These are phyloP conservation scores for Agrypnus murinus DNA, from an alignment of 2,888 invertebrate species.

Conservation along the genomic window DNA sequence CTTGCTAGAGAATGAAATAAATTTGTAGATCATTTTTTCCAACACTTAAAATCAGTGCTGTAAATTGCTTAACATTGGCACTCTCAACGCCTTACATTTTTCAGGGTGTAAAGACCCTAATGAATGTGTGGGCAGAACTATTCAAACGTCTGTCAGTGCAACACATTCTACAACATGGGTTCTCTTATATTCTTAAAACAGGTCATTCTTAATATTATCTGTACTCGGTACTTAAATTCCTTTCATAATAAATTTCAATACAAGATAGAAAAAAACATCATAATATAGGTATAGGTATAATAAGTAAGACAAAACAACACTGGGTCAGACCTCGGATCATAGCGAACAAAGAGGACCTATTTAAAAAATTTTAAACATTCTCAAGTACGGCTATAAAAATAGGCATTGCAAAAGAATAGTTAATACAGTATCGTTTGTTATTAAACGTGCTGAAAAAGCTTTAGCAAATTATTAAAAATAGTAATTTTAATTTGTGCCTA, in stretches of 20 bases:
- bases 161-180: slow-evolving; percentile 55
- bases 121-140: slow-evolving; percentile 52
- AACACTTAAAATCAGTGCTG: slow-evolving; percentile 12
- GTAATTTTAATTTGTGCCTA: slow-evolving; percentile 13
- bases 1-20: too few species aligned
- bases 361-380: too few species aligned
- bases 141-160: slow-evolving; percentile 59
- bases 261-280: slow-evolving; percentile 16
- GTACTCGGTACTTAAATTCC: slow-evolving; percentile 47
- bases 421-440: too few species aligned
- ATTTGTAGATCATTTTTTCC: too few species aligned
- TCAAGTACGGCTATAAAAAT: too few species aligned
- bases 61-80: slow-evolving; percentile 37
- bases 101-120: slow-evolving; percentile 52
- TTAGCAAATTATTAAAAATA: neutral
- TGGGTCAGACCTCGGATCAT: slow-evolving; percentile 42
- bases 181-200: slow-evolving; percentile 30
- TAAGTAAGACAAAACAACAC: slow-evolving; percentile 45
- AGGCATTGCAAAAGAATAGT: too few species aligned
- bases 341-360: slow-evolving; percentile 29
- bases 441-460: too few species aligned
- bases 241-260: slow-evolving; percentile 36
- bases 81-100: slow-evolving; percentile 46
- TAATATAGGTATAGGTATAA: slow-evolving; percentile 21
- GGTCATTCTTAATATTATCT: slow-evolving; percentile 46